These are phyloP conservation scores for Argynnis bischoffii DNA, from an alignment of 2,888 invertebrate species.

Conservation along the genomic window DNA sequence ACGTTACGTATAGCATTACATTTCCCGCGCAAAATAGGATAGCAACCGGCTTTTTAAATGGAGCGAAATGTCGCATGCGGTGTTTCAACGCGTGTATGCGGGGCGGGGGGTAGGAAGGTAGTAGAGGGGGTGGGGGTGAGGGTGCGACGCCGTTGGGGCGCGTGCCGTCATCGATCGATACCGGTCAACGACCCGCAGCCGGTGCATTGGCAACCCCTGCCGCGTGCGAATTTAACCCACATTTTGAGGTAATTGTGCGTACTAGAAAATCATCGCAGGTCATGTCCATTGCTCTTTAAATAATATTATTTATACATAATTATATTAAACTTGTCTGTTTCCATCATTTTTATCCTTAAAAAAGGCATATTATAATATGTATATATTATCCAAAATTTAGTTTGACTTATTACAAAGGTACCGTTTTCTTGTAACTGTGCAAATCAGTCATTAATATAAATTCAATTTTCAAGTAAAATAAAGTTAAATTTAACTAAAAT, in stretches of 20 bases:
- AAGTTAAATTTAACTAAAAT: too few relatives aligned
- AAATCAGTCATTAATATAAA: too few relatives aligned
- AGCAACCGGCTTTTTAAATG: constrained; percentile 46
- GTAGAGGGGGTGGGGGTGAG: constrained; percentile 43
- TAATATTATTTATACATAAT: neutral
- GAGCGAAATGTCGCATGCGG: constrained; percentile 78
- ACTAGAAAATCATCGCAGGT: constrained; percentile 36
- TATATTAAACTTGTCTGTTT: neutral
- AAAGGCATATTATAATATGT: too few relatives aligned
- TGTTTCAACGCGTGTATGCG: constrained; percentile 56
- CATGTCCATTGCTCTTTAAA: constrained; percentile 24
- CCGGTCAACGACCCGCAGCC: constrained; percentile 77
- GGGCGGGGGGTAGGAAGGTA: constrained; percentile 47
- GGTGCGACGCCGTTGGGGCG: constrained; percentile 67
- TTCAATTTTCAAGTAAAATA: too few relatives aligned
- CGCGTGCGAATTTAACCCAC: constrained; percentile 67
- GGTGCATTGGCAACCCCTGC: constrained; percentile 68
- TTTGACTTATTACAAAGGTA: too few relatives aligned
- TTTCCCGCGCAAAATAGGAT: constrained; percentile 40
- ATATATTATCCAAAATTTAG: too few relatives aligned
- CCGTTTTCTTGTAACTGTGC: too few relatives aligned
- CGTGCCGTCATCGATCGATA: constrained; percentile 74
- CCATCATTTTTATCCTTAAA: neutral
- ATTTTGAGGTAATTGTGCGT: constrained; percentile 51
- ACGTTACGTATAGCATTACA: constrained; percentile 8